Conservation (phyloP, 1,140 invertebrate genomes). For the Hypothenemus hampei region DNA sequence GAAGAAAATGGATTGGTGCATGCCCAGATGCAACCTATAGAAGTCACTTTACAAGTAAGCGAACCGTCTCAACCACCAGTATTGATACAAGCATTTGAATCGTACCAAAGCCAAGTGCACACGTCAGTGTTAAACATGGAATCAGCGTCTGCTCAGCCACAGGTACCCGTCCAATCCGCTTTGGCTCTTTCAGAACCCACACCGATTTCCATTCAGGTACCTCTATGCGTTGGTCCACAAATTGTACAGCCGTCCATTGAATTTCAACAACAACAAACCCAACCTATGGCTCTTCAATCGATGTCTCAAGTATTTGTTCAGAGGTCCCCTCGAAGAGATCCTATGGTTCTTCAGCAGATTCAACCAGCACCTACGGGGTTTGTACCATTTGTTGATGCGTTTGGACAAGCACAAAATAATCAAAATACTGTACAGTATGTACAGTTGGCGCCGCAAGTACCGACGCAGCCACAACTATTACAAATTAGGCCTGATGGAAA, state of each 20-base stretch:
- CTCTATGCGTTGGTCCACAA: slow-evolving; percentile 16
- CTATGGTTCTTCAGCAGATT: slow-evolving; percentile 21
- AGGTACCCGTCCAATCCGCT: slow-evolving; percentile 1
- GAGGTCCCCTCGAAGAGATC: slow-evolving; percentile 13
- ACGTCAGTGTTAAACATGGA: slow-evolving; percentile 39
- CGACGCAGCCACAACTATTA: slow-evolving; percentile 41
- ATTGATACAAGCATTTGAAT: slow-evolving; percentile 42
- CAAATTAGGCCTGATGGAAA: slow-evolving; percentile 54
- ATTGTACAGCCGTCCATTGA: slow-evolving; percentile 24
- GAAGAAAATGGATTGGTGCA: slow-evolving; percentile 17
- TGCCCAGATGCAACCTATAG: slow-evolving; percentile 12
- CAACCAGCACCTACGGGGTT: slow-evolving; percentile 46
- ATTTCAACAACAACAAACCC: slow-evolving; percentile 22
- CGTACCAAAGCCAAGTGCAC: slow-evolving; percentile 42
- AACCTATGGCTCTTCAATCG: slow-evolving; percentile 20
- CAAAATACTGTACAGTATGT: slow-evolving; percentile 68
- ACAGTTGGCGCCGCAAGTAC: slow-evolving; percentile 54
- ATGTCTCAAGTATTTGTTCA: slow-evolving; percentile 22
- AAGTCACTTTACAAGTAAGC: slow-evolving; percentile 5
- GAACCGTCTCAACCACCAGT: slow-evolving; percentile 27
- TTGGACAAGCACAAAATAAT: slow-evolving; percentile 60
- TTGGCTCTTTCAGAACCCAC: slow-evolving; percentile 8
- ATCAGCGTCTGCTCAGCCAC: not conserved
- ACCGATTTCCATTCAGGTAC: slow-evolving; percentile 23
- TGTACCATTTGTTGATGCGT: slow-evolving; percentile 64